Base-by-base conservation (phyloP, 1,140 invertebrate genomes). In the Caenorhabditis tropicalis region DNA sequence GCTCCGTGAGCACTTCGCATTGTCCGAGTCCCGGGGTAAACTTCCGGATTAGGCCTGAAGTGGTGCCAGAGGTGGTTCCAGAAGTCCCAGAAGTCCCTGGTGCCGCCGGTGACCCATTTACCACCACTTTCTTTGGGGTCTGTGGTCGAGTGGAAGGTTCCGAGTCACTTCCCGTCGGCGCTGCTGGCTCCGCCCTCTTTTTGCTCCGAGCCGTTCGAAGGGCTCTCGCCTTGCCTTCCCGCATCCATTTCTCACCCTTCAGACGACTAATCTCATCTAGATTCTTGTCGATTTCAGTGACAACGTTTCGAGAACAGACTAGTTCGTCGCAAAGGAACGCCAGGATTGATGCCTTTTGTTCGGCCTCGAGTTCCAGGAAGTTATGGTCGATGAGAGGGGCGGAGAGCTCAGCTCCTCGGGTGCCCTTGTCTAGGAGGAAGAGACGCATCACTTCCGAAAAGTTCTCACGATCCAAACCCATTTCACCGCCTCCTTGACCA, bases 221-320 rank as follows among this genome's bases (percentile, higher is more conserved):
- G 1, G 80, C 84, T 56, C 84, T 46, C 9, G 81, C 80, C 27
- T 85, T 85, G 48, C 84, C 84, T 10, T 85, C 84, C 46, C 81
- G 70, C 84, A 85, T 82, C 84, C 84, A 85, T 60, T 81, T 51
- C 27, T 85, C 84, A 39, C 84, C 84, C 58, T 85, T 85, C 36
- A 85, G 31, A 29, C 58, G 82, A 1, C 29, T 29, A 19, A 85
- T 48, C 46, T 85, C 84, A 19, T 85, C 84, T 0, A 85, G 65
- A 51, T 82, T 84, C 21, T 27, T 84, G 49, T 84, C 83, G 24
- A 84, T 84, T n/a, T 84, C 83, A 2, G 36, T 79, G 51, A 84
- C 83, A 29, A 84, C 65, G 27, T 84, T 84, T 21, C 83, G 70
- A 31, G 58, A 84, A 27, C 83, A 84, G 6, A 84, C 48, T 19